Percentiles rank a stretch among this genome's conserved stretches.
Evolutionary conservation across 2,888 invertebrate species (phyloP).

Genomic region (Halictus quadricinctus): DNA sequence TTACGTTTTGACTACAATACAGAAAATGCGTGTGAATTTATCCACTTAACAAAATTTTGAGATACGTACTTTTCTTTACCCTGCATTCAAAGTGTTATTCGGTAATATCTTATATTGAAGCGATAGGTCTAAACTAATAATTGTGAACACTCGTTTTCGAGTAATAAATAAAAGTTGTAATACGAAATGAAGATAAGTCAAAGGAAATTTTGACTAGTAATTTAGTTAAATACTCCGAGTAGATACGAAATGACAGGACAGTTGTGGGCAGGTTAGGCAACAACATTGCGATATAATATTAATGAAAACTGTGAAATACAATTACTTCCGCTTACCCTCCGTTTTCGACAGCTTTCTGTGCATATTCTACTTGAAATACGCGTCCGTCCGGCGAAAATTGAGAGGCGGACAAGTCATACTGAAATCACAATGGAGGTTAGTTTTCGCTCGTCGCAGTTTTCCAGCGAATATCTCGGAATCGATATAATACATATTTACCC

Average conservation of each 20-base stretch:
- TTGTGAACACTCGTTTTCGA: not conserved
- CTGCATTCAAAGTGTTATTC: not conserved
- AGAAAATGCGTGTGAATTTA: too few relatives aligned
- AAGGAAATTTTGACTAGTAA: not conserved
- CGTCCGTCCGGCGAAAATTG: slow-evolving; percentile 99
- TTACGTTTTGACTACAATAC: not conserved
- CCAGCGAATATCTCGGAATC: slow-evolving; percentile 3
- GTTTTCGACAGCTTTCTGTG: slow-evolving; percentile 99
- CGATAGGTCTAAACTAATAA: not conserved
- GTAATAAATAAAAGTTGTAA: not conserved
- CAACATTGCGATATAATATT: not conserved
- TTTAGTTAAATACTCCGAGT: not conserved
- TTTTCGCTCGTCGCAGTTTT: slow-evolving; percentile 53
- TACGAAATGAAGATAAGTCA: not conserved
- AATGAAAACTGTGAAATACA: not conserved
- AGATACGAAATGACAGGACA: not conserved
- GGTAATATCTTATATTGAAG: not conserved
- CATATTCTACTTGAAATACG: slow-evolving; percentile 99
- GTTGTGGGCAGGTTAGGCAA: not conserved
- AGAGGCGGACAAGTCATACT: slow-evolving; percentile 99
- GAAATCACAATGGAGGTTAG: slow-evolving; percentile 79
- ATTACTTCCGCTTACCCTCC: slow-evolving; percentile 86
- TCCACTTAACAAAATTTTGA: not conserved
- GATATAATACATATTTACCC: slow-evolving; percentile 86
- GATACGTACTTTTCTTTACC: not conserved